Percentiles rank a stretch among this genome's conserved stretches.
Conservation (phyloP, 2,113 vertebrate genomes). For the Catharus fuscescens region DNA sequence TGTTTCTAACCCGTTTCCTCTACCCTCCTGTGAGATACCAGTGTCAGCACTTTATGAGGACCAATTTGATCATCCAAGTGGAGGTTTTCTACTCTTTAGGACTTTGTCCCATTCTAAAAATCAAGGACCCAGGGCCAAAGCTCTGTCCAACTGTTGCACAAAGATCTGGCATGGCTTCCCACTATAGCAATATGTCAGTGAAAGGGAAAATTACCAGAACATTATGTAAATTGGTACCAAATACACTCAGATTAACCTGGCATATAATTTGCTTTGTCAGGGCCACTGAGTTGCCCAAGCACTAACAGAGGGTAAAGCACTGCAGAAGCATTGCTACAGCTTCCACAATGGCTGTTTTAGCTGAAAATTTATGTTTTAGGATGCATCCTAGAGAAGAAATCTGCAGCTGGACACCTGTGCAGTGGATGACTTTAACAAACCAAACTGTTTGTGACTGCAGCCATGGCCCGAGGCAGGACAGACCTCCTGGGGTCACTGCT, state of each 20-base stretch:
- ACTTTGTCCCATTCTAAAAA: slow-evolving; percentile 67
- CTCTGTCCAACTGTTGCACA: slow-evolving; percentile 10
- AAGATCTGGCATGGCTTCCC: neutral
- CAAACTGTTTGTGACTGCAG: neutral
- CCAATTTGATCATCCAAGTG: neutral
- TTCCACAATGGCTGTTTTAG: neutral
- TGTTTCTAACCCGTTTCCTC: neutral
- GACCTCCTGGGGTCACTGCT: rapidly evolving
- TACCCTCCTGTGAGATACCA: neutral
- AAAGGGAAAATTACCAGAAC: neutral
- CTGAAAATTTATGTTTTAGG: neutral
- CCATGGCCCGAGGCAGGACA: rapidly evolving
- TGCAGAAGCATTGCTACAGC: neutral
- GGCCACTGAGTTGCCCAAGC: neutral
- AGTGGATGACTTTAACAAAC: neutral
- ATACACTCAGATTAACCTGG: neutral
- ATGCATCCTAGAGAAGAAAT: neutral
- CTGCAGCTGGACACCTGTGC: neutral
- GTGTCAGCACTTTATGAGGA: slow-evolving; percentile 26
- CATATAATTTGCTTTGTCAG: neutral
- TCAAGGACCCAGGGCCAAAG: slow-evolving; percentile 46
- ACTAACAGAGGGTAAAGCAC: neutral
- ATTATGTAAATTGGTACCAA: neutral
- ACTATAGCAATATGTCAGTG: neutral
- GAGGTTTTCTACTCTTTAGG: neutral